Base-by-base conservation (phyloP, 2,888 invertebrate species). In the Luperina testacea region DNA sequence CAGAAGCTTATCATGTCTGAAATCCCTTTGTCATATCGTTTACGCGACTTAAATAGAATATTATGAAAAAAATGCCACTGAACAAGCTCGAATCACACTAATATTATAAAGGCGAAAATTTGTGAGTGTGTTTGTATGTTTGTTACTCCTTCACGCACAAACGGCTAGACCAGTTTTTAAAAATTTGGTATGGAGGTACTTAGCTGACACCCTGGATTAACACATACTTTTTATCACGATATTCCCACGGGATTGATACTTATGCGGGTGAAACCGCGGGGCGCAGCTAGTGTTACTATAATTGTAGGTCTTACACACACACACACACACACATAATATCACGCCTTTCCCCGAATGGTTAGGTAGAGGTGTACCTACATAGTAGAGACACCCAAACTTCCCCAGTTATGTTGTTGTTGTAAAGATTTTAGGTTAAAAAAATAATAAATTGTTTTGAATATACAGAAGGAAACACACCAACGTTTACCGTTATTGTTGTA, bases 401-500 rank as follows among this genome's bases (percentile, higher is more conserved):
- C 2, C n/a, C n/a, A 71, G 4, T 53, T 51, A 9, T 9, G 24
- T 24, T 32, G 5, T 4, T 20, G 27, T 11, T 17, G 17, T 20
- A 4, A 48, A 59, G 6, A 42, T 15, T 70, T 59, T 8, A 13
- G 17, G 65, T 42, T 61, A 6, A 0, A 15, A 17, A 64, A 32
- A 9, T 24, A 8, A 53, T 20, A 20, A 1, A 2, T 48, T 65
- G 15, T 63, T 82, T 74, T 63, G 51, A 64, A 45, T 57, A 57
- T 48, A 59, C 32, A 69, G 51, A 51, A 51, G 4, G 11, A 59
- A 74, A 53, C 64, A 45, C 15, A 74, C 17, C 61, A 45, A 78
- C 65, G 45, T 80, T 70, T 70, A 72, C 81, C 45, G 2, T 42
- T 72, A 77, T 81, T 79, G 87, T 87, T 72, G 73, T 59, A 70